Conservation (phyloP, 2,113 vertebrate genomes). For the Nycticorax nycticorax region DNA sequence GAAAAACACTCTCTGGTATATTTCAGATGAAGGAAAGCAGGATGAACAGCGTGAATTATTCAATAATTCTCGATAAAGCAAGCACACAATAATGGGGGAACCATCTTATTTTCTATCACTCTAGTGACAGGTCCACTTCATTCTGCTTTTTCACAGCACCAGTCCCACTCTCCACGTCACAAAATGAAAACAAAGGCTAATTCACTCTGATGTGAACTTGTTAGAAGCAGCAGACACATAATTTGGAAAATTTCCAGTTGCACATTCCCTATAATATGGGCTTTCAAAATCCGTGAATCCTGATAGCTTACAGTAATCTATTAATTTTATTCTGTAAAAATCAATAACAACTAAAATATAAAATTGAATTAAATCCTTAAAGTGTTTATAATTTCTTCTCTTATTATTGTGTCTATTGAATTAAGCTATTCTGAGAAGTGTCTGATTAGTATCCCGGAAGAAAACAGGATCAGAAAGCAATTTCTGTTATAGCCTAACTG, state of each 20-base stretch:
- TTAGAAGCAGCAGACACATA: neutral
- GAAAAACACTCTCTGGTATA: neutral
- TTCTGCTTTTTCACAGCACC: neutral
- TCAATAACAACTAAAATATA: neutral
- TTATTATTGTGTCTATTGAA: neutral
- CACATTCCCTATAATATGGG: neutral
- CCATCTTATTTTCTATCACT: neutral
- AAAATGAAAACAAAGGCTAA: constrained; percentile 47
- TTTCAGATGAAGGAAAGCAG: neutral
- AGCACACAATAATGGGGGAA: neutral
- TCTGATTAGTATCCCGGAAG: neutral
- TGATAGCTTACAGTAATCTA: neutral
- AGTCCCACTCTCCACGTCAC: neutral
- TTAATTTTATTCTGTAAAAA: neutral
- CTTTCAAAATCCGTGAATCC: neutral
- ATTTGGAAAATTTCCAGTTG: constrained; percentile 46
- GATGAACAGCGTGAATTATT: neutral
- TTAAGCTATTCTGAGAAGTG: neutral
- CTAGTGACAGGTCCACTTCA: neutral
- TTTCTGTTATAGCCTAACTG: constrained; percentile 14
- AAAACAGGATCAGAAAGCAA: neutral
- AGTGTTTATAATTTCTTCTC: neutral
- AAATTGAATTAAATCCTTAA: neutral
- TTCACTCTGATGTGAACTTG: neutral
- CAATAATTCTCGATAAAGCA: neutral